phyloP scores from a whole-genome alignment of 2,113 vertebrate species.

The Epinephelus fuscoguttatus region DNA sequence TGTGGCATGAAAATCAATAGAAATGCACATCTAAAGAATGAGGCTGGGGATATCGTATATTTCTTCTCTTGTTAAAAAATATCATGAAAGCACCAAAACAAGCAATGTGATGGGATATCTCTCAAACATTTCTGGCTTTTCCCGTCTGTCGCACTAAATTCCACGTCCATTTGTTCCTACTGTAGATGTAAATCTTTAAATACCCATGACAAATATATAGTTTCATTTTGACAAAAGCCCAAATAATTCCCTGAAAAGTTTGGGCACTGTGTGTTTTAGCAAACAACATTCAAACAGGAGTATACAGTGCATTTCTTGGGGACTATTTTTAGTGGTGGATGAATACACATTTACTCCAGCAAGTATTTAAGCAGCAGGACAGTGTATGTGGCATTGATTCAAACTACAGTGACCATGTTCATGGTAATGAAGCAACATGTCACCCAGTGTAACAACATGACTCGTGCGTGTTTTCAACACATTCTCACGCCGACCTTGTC shows the following conservation, averaged over 20 bases:
- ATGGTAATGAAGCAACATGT: not conserved
- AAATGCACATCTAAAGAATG: conserved; percentile 1
- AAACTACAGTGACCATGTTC: not conserved
- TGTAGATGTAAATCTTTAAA: not conserved
- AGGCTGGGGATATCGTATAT: not conserved
- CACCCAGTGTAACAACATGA: not conserved
- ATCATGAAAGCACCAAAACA: not conserved
- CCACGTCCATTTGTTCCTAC: not conserved
- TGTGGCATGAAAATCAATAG: not conserved
- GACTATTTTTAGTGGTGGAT: not conserved
- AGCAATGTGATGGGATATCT: not conserved
- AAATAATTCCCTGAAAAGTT: not conserved
- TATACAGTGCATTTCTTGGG: not conserved
- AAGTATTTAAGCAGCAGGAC: not conserved
- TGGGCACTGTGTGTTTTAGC: not conserved
- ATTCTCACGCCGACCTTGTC: too few relatives aligned
- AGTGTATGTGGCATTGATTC: not conserved
- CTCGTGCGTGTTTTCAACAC: not conserved
- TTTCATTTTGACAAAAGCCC: not conserved
- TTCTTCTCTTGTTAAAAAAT: not conserved
- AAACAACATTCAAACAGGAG: not conserved
- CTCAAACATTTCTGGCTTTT: not conserved
- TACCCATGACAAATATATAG: not conserved
- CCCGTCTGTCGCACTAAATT: not conserved
- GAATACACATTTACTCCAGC: not conserved